phyloP scores from a whole-genome alignment of 2,888 invertebrate genomes.

The Chouioia cunea region DNA sequence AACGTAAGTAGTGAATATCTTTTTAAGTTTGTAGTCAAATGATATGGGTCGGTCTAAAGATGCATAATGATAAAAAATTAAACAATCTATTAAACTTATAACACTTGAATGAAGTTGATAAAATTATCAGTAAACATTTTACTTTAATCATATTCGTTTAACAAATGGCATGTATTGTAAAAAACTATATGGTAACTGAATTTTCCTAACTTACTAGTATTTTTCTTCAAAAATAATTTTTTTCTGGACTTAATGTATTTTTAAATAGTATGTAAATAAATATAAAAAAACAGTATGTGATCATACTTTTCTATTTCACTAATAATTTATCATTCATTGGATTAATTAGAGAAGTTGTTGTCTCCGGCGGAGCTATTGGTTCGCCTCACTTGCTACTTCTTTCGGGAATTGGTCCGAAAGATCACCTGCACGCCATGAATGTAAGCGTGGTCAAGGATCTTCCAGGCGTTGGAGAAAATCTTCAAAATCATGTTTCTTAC shows the following conservation, averaged over 20 bases:
- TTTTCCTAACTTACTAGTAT: no score
- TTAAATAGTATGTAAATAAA: neutral
- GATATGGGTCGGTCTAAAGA: no score
- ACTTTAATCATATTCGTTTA: no score
- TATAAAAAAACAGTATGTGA: no score
- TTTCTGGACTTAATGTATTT: neutral
- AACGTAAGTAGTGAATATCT: no score
- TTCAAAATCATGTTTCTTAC: conserved; percentile 79
- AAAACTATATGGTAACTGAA: conserved; percentile 6
- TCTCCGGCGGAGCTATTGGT: conserved; percentile 77
- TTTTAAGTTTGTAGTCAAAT: no score
- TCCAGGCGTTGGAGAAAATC: conserved; percentile 78
- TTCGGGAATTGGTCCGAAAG: conserved; percentile 77
- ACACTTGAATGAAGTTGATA: no score
- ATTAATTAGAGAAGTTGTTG: conserved; percentile 68
- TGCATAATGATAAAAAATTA: no score
- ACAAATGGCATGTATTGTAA: no score
- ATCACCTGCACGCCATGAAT: conserved; percentile 73
- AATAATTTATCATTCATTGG: neutral
- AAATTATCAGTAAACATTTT: no score
- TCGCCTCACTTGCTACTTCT: conserved; percentile 77
- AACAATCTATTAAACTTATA: no score
- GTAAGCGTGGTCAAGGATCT: conserved; percentile 74
- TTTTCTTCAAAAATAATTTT: neutral
- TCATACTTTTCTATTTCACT: no score